Percentiles rank a stretch among this genome's conserved stretches.
These are phyloP conservation scores for Gracilinanus agilis DNA, from an alignment of 2,113 vertebrate species.

Conservation along the genomic window DNA sequence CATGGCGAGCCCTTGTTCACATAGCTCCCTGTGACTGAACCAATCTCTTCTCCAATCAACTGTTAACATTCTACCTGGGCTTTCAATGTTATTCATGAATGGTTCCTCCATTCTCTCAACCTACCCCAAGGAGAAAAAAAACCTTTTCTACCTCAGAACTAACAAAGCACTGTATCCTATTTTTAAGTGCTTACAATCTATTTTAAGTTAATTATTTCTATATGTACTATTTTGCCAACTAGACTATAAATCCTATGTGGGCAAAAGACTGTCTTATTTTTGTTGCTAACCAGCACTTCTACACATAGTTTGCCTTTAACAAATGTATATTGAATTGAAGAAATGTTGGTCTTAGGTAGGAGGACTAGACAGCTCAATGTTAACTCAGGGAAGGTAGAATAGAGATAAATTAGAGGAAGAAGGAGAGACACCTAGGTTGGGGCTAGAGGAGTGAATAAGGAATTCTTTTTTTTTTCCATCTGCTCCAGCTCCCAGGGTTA, in stretches of 20 bases:
- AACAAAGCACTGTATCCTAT: background rate
- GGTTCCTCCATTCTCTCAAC: background rate
- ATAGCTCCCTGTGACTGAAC: background rate
- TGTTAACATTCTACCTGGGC: background rate
- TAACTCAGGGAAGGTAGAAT: background rate
- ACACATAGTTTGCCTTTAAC: background rate
- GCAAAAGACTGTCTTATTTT: background rate
- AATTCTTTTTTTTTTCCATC: background rate
- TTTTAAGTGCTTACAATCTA: background rate
- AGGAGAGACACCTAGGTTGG: background rate
- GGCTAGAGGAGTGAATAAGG: background rate
- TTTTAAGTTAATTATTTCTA: background rate
- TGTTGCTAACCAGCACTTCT: background rate
- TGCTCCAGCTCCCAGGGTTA: background rate
- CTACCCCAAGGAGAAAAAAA: background rate
- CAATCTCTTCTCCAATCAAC: background rate
- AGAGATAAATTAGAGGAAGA: background rate
- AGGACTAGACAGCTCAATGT: background rate
- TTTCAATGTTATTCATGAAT: background rate
- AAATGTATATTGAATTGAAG: background rate
- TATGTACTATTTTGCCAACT: background rate
- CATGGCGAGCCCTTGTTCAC: background rate
- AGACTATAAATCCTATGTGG: background rate
- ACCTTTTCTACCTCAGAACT: background rate
- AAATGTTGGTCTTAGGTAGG: slow-evolving; percentile 6